Base-by-base conservation (phyloP, 2,888 invertebrate species). In the Drosophila subquinaria region DNA sequence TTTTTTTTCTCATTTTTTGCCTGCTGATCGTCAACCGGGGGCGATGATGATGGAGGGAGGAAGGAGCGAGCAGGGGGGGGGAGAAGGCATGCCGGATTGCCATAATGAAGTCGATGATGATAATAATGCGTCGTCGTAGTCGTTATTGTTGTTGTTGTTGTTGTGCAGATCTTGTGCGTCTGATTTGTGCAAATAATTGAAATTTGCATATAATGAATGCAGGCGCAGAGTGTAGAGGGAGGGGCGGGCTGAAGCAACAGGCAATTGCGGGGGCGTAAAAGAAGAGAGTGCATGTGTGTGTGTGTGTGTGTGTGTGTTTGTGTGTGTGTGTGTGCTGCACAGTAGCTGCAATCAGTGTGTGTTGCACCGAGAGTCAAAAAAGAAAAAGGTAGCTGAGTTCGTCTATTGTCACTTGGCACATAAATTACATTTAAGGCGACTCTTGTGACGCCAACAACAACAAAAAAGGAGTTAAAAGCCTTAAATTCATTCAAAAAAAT, bases 131-230 rank as follows among this genome's bases (percentile, higher is more conserved):
- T 76, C 69, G 81, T 69, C 70, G 76, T 65, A 53, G 69, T 60
- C 36, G 65, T 62, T 23, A 65, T 59, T 38, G 57, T 77, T 15
- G 61, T 48, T 27, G 60, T n/a, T 48, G 59, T 50, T 55, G 67
- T 35, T 68, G 67, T 20, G 65, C 56, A 84, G 83, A 84, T 84
- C 87, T 84, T 84, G 69, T 76, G 82, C 76, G 88, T 79, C 88
- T 84, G 84, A 84, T 84, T 84, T 84, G 84, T 85, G 85, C 84
- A 89, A 87, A 83, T 90, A 89, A 90, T 91, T 91, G 90, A 91
- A 90, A 91, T 91, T 91, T 91, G 91, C 91, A 91, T 91, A 91
- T 89, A 90, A 86, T 91, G 89, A 82, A 89, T 75, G 81, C 84
- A 71, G 61, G 56, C 71, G 65, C 60, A 13, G 4, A 33, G 42